phyloP scores from a whole-genome alignment of 2,797 vertebrate genomes.

The Micromesistius poutassou region DNA sequence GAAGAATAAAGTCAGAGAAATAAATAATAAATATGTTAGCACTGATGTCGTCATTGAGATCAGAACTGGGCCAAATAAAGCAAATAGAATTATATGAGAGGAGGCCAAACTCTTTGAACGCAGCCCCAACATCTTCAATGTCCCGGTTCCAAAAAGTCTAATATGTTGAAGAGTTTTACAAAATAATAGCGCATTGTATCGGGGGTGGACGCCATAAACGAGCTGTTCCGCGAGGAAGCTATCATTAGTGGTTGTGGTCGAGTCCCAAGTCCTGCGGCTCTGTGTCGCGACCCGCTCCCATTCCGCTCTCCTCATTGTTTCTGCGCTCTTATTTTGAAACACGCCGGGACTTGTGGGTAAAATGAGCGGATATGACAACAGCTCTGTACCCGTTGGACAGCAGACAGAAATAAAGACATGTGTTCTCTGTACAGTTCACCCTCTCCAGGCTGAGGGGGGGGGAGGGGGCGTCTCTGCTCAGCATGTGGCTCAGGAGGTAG shows the following conservation, averaged over 20 bases:
- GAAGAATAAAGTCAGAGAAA: not conserved
- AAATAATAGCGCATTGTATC: not conserved
- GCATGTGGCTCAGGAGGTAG: no score
- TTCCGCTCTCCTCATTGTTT: not conserved
- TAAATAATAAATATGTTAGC: not conserved
- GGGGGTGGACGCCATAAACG: not conserved
- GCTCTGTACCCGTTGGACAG: no score
- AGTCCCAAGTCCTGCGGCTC: not conserved
- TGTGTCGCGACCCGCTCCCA: not conserved
- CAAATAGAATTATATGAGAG: not conserved
- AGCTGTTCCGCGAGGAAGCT: not conserved
- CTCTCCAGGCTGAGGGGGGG: no score
- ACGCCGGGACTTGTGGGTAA: no score
- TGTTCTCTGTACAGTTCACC: no score
- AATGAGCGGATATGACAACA: no score
- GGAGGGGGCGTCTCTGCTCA: no score
- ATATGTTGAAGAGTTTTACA: not conserved
- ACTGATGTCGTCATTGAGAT: not conserved
- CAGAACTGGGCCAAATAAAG: not conserved
- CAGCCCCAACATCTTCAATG: not conserved
- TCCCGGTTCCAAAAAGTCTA: not conserved
- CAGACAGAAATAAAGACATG: no score
- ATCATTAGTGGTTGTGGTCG: conserved; percentile 1
- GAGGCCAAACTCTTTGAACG: no score
- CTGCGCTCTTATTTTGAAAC: not conserved